Percentiles rank a stretch among this genome's conserved stretches.
phyloP scores from a whole-genome alignment of 1,140 invertebrate species.

The Dendrolimus kikuchii region DNA sequence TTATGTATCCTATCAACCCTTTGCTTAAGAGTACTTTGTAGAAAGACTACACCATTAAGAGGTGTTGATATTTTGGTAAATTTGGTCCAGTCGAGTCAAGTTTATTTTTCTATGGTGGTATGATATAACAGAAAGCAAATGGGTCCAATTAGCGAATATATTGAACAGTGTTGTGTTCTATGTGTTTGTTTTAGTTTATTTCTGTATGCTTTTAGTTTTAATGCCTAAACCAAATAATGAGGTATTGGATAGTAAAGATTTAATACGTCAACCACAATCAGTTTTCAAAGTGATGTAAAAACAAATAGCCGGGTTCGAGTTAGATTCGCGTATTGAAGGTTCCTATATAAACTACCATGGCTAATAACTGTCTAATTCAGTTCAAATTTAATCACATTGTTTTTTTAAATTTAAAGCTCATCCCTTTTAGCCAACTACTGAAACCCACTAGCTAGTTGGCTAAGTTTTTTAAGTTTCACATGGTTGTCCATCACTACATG shows the following conservation, averaged over 20 bases:
- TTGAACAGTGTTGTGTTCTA: constrained; percentile 7
- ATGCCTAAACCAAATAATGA: constrained; percentile 9
- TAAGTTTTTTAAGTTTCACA: too few species aligned
- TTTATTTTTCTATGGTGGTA: background rate
- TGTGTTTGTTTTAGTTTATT: constrained; percentile 9
- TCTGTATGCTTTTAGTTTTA: constrained; percentile 8
- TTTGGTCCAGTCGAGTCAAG: background rate
- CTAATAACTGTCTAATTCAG: too few species aligned
- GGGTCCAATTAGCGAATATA: constrained; percentile 14
- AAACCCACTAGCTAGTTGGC: too few species aligned
- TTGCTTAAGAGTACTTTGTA: constrained; percentile 18
- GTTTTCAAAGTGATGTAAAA: background rate
- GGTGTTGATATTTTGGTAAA: too few species aligned
- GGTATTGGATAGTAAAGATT: background rate
- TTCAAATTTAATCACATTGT: too few species aligned
- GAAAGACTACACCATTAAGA: background rate
- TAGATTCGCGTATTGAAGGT: too few species aligned
- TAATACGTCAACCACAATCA: background rate
- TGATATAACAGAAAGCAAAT: background rate
- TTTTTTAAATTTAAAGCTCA: too few species aligned
- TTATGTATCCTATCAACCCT: constrained; percentile 20
- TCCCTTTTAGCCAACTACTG: too few species aligned
- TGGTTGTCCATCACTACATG: too few species aligned
- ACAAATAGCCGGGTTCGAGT: too few species aligned
- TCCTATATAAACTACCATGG: too few species aligned